Conservation (phyloP, 2,888 invertebrate genomes). For the Fragum fragum region DNA sequence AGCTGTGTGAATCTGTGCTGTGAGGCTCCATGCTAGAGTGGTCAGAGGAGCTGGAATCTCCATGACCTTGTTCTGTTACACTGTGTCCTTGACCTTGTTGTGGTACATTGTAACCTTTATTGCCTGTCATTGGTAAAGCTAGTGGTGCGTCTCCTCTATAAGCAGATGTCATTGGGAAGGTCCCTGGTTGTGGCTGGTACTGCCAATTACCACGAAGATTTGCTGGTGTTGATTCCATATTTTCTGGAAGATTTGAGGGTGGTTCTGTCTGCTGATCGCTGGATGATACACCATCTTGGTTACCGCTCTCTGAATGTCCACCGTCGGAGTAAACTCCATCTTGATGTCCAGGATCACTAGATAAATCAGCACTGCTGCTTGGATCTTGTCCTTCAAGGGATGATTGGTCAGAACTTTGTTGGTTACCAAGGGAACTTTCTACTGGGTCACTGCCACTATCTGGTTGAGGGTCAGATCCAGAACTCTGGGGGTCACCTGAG, state of each 20-base stretch:
- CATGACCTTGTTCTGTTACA: not conserved
- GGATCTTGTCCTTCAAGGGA: not conserved
- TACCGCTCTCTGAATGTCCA: not conserved
- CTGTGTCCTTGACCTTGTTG: not conserved
- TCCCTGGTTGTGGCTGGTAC: constrained; percentile 43
- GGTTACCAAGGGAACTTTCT: constrained; percentile 1
- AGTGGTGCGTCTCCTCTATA: constrained; percentile 29
- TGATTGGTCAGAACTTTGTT: not conserved
- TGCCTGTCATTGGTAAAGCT: constrained; percentile 39
- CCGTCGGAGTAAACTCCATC: constrained; percentile 3
- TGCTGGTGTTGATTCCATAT: not conserved
- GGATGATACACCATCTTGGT: not conserved
- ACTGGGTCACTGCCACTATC: constrained; percentile 9
- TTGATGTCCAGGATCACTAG: not conserved
- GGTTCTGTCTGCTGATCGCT: not conserved
- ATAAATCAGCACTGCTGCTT: not conserved
- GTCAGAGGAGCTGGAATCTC: not conserved
- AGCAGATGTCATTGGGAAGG: constrained; percentile 19
- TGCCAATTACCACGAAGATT: constrained; percentile 23
- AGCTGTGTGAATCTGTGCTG: not conserved
- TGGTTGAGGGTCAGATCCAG: not conserved
- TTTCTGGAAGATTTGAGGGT: not conserved
- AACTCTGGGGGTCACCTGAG: constrained; percentile 1
- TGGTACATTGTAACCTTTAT: not conserved
- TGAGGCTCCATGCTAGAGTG: not conserved